These are phyloP conservation scores for Panagrolaimus sp. DNA, from an alignment of 1,140 invertebrate species.

Conservation along the genomic window DNA sequence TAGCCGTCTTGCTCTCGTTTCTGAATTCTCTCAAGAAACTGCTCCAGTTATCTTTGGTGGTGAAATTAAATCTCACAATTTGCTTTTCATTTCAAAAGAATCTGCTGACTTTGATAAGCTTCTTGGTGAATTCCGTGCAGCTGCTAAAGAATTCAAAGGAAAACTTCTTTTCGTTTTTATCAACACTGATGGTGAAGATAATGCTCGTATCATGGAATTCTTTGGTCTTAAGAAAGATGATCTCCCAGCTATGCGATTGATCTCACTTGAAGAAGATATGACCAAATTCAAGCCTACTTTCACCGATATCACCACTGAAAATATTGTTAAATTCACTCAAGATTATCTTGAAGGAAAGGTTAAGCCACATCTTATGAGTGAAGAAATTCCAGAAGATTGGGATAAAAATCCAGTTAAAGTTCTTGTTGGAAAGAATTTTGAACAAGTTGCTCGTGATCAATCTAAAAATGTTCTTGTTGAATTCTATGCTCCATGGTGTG, in stretches of 20 bases:
- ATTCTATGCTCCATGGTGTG: slow-evolving; percentile 67
- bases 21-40: slow-evolving; percentile 95
- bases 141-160: slow-evolving; percentile 76
- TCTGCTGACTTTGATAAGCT: slow-evolving; percentile 71
- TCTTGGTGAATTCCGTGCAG: slow-evolving; percentile 63
- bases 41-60: slow-evolving; percentile 96
- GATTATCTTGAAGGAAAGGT: slow-evolving; percentile 83
- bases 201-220: slow-evolving; percentile 93
- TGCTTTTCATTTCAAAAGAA: slow-evolving; percentile 83
- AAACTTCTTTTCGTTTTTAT: slow-evolving; percentile 84
- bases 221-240: slow-evolving; percentile 92
- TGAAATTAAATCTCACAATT: slow-evolving; percentile 87
- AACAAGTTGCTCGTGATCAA: slow-evolving; percentile 80
- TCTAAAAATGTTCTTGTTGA: slow-evolving; percentile 90
- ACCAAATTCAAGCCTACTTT: slow-evolving; percentile 86
- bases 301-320: slow-evolving; percentile 70
- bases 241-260: slow-evolving; percentile 82
- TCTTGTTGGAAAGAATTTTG: slow-evolving; percentile 90
- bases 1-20: slow-evolving; percentile 81
- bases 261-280: slow-evolving; percentile 93
- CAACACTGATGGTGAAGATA: slow-evolving; percentile 87
- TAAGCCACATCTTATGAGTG: slow-evolving; percentile 80
- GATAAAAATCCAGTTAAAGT: slow-evolving; percentile 87
- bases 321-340: slow-evolving; percentile 76
- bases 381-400: slow-evolving; percentile 94